Percentiles rank a stretch among this genome's conserved stretches.
These are phyloP conservation scores for Orcinus orca DNA, from an alignment of 2,113 vertebrate genomes.

Conservation along the genomic window DNA sequence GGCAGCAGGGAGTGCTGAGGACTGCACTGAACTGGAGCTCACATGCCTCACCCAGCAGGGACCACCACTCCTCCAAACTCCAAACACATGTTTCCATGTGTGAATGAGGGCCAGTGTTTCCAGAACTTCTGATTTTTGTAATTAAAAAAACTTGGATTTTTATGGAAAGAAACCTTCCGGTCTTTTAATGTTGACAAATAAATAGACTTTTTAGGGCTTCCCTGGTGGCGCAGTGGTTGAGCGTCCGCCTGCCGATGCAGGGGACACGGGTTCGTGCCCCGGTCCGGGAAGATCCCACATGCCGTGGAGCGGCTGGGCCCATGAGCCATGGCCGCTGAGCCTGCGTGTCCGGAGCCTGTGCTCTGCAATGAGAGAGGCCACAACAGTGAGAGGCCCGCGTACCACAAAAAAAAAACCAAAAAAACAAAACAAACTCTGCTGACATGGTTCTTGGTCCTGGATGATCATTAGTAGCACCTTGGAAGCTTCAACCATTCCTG, in stretches of 20 bases:
- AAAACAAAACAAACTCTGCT: not conserved
- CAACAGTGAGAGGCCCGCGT: too few species aligned
- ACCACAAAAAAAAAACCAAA: too few species aligned
- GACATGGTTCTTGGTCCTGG: not conserved
- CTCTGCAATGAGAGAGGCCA: accelerated
- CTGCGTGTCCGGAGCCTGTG: too few species aligned
- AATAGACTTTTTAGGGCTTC: not conserved
- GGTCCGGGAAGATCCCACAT: too few species aligned
- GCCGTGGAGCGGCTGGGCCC: too few species aligned
- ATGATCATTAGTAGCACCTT: not conserved
- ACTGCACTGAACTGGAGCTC: not conserved
- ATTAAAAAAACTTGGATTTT: not conserved
- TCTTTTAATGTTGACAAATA: not conserved
- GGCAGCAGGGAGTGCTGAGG: not conserved
- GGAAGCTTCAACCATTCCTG: not conserved
- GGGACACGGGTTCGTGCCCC: too few species aligned
- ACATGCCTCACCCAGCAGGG: not conserved
- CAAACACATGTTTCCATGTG: not conserved
- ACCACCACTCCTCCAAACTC: not conserved
- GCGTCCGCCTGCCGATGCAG: too few species aligned
- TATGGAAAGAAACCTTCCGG: not conserved
- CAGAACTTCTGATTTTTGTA: not conserved
- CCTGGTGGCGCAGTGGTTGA: too few species aligned
- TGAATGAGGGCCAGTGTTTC: not conserved
- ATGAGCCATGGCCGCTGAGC: too few species aligned